These are phyloP conservation scores for Ophiothrix spiculata DNA, from an alignment of 35 echinoderm and acorn worm genomes.

Conservation along the genomic window DNA sequence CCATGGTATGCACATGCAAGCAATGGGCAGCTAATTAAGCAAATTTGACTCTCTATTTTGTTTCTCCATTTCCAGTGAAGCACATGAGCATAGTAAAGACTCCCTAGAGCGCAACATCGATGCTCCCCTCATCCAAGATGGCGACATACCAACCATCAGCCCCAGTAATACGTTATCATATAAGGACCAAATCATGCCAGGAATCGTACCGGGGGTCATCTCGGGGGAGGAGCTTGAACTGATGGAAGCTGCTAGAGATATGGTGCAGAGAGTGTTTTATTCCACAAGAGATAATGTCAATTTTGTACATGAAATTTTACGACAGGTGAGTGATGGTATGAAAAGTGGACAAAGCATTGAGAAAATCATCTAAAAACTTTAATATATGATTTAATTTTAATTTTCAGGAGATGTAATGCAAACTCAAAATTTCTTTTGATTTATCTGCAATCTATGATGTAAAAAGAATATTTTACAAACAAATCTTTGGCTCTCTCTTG, in stretches of 20 bases:
- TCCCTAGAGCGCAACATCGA: slow-evolving; percentile 78
- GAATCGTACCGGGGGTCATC: slow-evolving; percentile 6
- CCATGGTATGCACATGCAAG: too few species aligned
- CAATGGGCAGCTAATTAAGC: background rate
- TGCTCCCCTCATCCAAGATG: slow-evolving; percentile 62
- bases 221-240: slow-evolving; percentile 50
- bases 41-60: background rate
- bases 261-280: slow-evolving; percentile 82
- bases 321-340: slow-evolving; percentile 79
- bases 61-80: slow-evolving; percentile 22
- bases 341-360: too few species aligned
- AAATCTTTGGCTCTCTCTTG: too few species aligned
- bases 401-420: too few species aligned
- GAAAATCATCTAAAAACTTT: too few species aligned
- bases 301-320: slow-evolving; percentile 92
- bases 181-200: slow-evolving; percentile 44
- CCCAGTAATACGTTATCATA: slow-evolving; percentile 52
- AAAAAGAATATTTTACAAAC: too few species aligned
- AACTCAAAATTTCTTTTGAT: too few species aligned
- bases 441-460: too few species aligned
- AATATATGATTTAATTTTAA: too few species aligned
- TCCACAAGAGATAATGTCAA: slow-evolving; percentile 86
- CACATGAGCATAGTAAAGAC: slow-evolving; percentile 54
- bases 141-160: slow-evolving; percentile 20
- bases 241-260: slow-evolving; percentile 51